Percentiles rank a stretch among this genome's conserved stretches.
Conservation (phyloP, 1,140 invertebrate species). For the Daktulosphaira vitifoliae region DNA sequence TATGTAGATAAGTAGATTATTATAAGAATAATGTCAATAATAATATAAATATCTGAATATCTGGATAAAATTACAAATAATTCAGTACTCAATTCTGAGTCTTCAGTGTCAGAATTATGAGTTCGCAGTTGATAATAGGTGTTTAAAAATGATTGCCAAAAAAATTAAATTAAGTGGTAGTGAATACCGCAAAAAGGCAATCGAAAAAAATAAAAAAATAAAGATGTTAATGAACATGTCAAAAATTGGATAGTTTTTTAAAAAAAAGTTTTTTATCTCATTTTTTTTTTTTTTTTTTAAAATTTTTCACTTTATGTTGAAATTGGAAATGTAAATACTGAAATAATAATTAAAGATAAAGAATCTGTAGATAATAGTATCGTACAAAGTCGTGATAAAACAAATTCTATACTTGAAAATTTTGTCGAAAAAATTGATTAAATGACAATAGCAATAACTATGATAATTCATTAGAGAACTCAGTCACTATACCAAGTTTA, state of each 20-base stretch:
- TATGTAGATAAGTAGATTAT: background rate
- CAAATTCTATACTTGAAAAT: conserved; percentile 2
- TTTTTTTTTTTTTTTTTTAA: background rate
- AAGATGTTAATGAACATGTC: conserved; percentile 7
- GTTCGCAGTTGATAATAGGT: conserved; percentile 5
- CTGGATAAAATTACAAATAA: no score
- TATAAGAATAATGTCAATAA: no score
- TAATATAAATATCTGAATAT: conserved; percentile 20
- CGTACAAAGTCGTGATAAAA: conserved; percentile 4
- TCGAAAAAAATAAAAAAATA: no score
- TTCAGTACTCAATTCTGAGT: background rate
- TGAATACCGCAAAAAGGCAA: conserved; percentile 1
- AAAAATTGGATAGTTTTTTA: conserved; percentile 7
- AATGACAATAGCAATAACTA: no score
- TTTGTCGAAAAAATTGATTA: no score
- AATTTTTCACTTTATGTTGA: conserved; percentile 2
- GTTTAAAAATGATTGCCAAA: background rate
- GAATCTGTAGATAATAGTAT: conserved; percentile 5
- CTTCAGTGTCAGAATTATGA: background rate
- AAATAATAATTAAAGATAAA: background rate
- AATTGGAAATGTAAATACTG: conserved; percentile 2
- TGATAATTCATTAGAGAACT: no score
- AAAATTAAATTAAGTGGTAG: conserved; percentile 9
- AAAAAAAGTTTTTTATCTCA: conserved; percentile 5
- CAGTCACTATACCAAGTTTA: no score